Percentiles rank a stretch among this genome's conserved stretches.
phyloP scores from a whole-genome alignment of 2,888 invertebrate genomes.

The Eurois occulta region DNA sequence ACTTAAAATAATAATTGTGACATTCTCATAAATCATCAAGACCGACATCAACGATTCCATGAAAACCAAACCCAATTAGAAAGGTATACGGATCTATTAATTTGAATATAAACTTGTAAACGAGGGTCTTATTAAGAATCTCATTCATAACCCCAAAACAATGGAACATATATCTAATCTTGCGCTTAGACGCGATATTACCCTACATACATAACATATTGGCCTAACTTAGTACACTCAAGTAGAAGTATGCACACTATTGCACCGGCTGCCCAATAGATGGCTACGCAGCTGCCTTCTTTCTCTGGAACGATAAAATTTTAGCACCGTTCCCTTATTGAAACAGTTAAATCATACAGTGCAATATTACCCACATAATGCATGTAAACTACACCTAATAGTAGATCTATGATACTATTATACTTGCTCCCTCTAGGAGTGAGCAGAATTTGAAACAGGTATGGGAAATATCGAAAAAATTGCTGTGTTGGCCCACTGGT shows the following conservation, averaged over 20 bases:
- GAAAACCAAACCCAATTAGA: too few species aligned
- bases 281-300: conserved; percentile 68
- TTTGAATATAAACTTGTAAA: too few species aligned
- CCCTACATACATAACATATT: conserved; percentile 45
- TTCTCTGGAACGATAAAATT: conserved; percentile 83
- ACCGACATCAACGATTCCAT: too few species aligned
- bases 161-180: neutral
- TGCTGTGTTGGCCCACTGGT: too few species aligned
- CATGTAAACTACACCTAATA: conserved; percentile 51
- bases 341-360: conserved; percentile 83
- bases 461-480: neutral
- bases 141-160: neutral
- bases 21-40: too few species aligned
- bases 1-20: too few species aligned
- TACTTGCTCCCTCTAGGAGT: conserved; percentile 8
- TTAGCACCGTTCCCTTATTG: conserved; percentile 85
- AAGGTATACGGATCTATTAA: too few species aligned
- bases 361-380: conserved; percentile 62
- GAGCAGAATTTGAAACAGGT: conserved; percentile 31
- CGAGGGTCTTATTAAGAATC: too few species aligned
- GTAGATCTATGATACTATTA: conserved; percentile 25
- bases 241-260: conserved; percentile 48
- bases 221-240: conserved; percentile 19
- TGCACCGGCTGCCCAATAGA: conserved; percentile 60
- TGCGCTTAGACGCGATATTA: conserved; percentile 9